A percentile compares a stretch with the other conserved stretches of the same genome.
phyloP scores from a whole-genome alignment of 1,140 invertebrate species.

The Pseudomyrmex flavicornis region DNA sequence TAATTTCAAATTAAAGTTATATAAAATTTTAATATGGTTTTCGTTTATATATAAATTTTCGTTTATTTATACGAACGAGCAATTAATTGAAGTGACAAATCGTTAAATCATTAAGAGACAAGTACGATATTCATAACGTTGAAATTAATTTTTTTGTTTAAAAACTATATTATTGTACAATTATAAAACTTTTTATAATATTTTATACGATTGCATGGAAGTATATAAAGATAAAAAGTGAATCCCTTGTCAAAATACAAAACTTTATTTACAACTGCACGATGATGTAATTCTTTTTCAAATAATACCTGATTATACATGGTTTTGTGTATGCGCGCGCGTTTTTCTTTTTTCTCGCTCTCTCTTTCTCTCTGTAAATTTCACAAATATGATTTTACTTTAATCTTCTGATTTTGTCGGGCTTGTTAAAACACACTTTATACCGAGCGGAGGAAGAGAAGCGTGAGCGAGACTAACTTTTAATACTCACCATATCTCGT shows the following conservation, averaged over 20 bases:
- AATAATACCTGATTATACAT: background rate
- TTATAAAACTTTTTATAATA: background rate
- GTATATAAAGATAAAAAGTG: background rate
- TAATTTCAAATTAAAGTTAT: too few relatives aligned
- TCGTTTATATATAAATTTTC: too few relatives aligned
- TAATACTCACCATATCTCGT: background rate
- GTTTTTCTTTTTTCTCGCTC: background rate
- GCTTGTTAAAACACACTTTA: too few relatives aligned
- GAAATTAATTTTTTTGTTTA: too few relatives aligned
- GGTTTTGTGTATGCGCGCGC: too few relatives aligned
- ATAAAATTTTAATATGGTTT: too few relatives aligned
- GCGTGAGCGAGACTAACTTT: background rate
- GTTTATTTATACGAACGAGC: too few relatives aligned
- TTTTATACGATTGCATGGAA: background rate
- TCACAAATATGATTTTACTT: background rate
- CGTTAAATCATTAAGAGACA: too few relatives aligned
- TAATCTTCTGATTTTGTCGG: background rate
- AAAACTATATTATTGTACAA: too few relatives aligned
- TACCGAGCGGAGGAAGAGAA: too few relatives aligned
- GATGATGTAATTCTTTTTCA: background rate
- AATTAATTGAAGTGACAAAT: too few relatives aligned
- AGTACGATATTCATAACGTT: too few relatives aligned
- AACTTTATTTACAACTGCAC: conserved; percentile 19
- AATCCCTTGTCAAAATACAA: background rate
- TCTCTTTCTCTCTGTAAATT: background rate